Evolutionary conservation across 2,888 invertebrate genomes (phyloP).

Genomic region (Muschampia plurimacula): DNA sequence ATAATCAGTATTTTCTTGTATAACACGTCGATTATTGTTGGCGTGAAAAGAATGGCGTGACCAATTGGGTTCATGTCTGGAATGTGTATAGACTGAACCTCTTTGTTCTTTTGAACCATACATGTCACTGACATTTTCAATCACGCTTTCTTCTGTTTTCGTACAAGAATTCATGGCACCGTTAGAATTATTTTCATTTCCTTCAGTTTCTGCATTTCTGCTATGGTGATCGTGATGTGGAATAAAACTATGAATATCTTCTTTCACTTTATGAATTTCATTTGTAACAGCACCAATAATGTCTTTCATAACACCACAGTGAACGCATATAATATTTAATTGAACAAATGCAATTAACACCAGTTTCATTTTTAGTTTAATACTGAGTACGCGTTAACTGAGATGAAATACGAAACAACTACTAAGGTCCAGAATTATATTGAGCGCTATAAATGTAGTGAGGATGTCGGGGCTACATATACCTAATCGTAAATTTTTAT

Average conservation of each 20-base stretch:
- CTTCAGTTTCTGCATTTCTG: not conserved
- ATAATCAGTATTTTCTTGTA: slow-evolving; percentile 1
- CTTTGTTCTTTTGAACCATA: slow-evolving; percentile 12
- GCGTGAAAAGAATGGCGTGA: slow-evolving; percentile 4
- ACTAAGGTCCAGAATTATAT: slow-evolving; percentile 5
- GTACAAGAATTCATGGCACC: not conserved
- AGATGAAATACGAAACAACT: not conserved
- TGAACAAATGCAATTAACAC: slow-evolving; percentile 8
- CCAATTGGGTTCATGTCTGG: slow-evolving; percentile 15
- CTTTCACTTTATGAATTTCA: slow-evolving; percentile 1
- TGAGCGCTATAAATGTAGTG: slow-evolving; percentile 6
- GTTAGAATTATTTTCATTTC: not conserved
- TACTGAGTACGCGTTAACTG: slow-evolving; percentile 3
- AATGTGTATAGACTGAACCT: not conserved
- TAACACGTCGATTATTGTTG: not conserved
- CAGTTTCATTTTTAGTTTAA: slow-evolving; percentile 28
- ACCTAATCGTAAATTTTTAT: too few relatives aligned
- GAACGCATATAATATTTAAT: not conserved
- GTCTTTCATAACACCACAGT: slow-evolving; percentile 19
- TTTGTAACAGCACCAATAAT: slow-evolving; percentile 5
- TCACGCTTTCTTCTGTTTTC: slow-evolving; percentile 9
- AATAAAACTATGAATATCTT: slow-evolving; percentile 1
- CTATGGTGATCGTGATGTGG: slow-evolving; percentile 6
- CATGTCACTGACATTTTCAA: not conserved
- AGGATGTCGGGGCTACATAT: slow-evolving; percentile 4